Base-by-base conservation (phyloP, 2,888 invertebrate species). In the Actias luna region DNA sequence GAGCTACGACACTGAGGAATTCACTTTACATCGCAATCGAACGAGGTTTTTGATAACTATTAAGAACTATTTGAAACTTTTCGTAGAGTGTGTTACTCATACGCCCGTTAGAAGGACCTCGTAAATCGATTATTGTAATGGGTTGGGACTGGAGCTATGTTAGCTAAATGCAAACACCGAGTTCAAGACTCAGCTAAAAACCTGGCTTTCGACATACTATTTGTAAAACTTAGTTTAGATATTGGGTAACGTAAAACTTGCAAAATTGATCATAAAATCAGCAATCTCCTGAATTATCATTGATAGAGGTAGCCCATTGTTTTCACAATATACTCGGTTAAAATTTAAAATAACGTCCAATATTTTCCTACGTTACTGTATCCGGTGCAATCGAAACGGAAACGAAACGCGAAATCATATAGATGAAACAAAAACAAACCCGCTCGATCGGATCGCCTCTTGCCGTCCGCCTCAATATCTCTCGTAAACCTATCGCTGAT, bases 401-500 rank as follows among this genome's bases (percentile, higher is more conserved):
- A n/a, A 65, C 55, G 67, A 64, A 66, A 61, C 65, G 58, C 35
- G 60, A 61, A 67, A 69, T 69, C 64, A 69, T 72, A 67, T 60
- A 66, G 65, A 65, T 63, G 59, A 67, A 62, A 67, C 68, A 55
- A 71, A 72, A 75, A 72, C 67, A 74, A 69, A 58, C 60, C 61
- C 61, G 59, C 61, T 64, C 70, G 73, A 77, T 77, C 75, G 75
- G 65, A 67, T 57, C 67, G 55, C 29, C 55, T 55, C 55, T 50
- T 50, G 25, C 46, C 55, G 29, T 55, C 55, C 55, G 52, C 61
- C 3, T 50, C 10, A 22, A 25, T n/a, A 29, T 16, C 55, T 58
- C 46, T 31, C 27, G 46, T 27, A 29, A 46, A 55, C 55, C 29
- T 27, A 55, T 55, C 55, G 29, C 55, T 55, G 29, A 55, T 55